phyloP scores from a whole-genome alignment of 2,888 invertebrate species.

The Rhagonycha fulva region DNA sequence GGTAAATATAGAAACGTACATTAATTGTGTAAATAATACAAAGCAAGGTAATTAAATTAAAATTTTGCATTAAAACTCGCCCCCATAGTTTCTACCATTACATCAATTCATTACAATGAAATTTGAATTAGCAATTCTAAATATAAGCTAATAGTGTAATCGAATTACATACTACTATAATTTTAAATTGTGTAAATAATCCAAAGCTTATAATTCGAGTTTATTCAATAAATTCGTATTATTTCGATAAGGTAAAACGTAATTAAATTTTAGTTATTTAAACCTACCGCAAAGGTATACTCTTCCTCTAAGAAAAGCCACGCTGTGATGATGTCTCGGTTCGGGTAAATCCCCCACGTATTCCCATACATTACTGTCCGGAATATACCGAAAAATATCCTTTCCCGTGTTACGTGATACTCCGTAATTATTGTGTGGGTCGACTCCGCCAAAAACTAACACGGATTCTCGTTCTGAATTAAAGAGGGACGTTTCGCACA shows the following conservation, averaged over 20 bases:
- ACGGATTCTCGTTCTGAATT: slow-evolving; percentile 65
- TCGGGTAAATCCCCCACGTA: slow-evolving; percentile 69
- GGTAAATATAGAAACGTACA: not conserved
- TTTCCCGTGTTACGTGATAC: slow-evolving; percentile 63
- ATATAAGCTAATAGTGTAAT: not conserved
- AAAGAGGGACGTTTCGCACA: slow-evolving; percentile 59
- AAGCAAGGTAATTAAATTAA: not conserved
- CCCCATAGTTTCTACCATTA: not conserved
- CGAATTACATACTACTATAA: not conserved
- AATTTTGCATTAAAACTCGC: not conserved
- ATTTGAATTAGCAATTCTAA: not conserved
- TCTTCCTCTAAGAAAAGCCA: slow-evolving; percentile 65
- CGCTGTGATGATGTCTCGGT: slow-evolving; percentile 71
- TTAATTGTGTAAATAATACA: not conserved
- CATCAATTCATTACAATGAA: not conserved
- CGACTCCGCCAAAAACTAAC: slow-evolving; percentile 71
- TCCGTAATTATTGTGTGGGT: slow-evolving; percentile 65
- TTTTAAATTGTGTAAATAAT: not conserved
- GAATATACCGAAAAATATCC: slow-evolving; percentile 64
- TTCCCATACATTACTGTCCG: slow-evolving; percentile 67
- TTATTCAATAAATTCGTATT: not conserved
- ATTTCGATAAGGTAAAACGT: slow-evolving; percentile 46
- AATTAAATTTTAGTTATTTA: slow-evolving; percentile 45
- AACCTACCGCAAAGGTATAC: slow-evolving; percentile 68
- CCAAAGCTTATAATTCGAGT: not conserved